Conservation (phyloP, 2,888 invertebrate genomes). For the Griposia aprilina region DNA sequence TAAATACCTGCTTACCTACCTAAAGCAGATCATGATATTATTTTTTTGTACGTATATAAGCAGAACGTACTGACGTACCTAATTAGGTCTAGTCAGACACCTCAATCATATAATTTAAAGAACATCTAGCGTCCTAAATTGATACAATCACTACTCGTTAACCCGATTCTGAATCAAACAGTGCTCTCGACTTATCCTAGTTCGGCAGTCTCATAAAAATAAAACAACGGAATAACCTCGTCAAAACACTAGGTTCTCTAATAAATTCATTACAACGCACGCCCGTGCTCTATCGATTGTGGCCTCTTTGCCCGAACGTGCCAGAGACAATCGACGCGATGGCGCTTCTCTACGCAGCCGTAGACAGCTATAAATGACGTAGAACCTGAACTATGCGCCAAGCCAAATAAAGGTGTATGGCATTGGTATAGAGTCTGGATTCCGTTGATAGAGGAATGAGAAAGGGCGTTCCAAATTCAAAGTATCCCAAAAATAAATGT, state of each 20-base stretch:
- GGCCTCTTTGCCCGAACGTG: slow-evolving; percentile 89
- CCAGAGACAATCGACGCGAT: slow-evolving; percentile 89
- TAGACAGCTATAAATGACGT: slow-evolving; percentile 67
- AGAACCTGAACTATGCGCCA: slow-evolving; percentile 46
- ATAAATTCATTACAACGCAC: slow-evolving; percentile 90
- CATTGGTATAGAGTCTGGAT: slow-evolving; percentile 60
- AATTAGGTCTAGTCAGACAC: not conserved
- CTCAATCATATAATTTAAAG: not conserved
- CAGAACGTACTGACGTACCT: not conserved
- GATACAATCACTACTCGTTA: not conserved
- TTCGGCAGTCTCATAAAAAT: slow-evolving; percentile 53
- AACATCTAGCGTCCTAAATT: not conserved
- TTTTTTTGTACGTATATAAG: not conserved
- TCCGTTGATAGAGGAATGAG: slow-evolving; percentile 46
- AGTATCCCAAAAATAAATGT: slow-evolving; percentile 81
- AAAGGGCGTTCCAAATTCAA: slow-evolving; percentile 71
- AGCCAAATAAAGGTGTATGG: slow-evolving; percentile 56
- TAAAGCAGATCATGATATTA: not conserved
- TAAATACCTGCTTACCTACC: not conserved
- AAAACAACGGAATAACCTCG: slow-evolving; percentile 61
- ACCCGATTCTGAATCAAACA: slow-evolving; percentile 9
- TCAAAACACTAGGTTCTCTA: slow-evolving; percentile 82
- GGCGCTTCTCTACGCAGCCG: slow-evolving; percentile 89
- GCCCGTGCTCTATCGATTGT: slow-evolving; percentile 90
- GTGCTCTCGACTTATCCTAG: slow-evolving; percentile 30